Percentiles rank a stretch among this genome's conserved stretches.
These are phyloP conservation scores for Chlorops oryzae DNA, from an alignment of 1,140 invertebrate species.

Conservation along the genomic window DNA sequence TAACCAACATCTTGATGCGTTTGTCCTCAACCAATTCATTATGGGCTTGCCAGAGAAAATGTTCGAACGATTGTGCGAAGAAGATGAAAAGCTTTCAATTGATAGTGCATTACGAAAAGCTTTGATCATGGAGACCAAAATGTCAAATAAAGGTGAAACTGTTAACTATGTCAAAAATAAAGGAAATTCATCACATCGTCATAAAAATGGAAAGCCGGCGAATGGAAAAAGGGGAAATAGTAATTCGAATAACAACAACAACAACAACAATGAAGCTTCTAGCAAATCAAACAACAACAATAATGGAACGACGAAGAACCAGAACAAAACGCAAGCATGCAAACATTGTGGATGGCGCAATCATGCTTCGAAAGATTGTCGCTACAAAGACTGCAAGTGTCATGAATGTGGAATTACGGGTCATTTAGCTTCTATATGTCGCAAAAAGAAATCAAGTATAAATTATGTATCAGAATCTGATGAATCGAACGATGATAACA, in stretches of 20 bases:
- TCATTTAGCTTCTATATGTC: constrained; percentile 8
- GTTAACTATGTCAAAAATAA: neutral
- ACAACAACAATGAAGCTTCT: neutral
- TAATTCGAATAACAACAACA: constrained; percentile 2
- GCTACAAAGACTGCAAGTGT: neutral
- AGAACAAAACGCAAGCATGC: neutral
- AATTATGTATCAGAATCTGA: constrained; percentile 11
- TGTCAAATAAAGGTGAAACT: too few relatives aligned
- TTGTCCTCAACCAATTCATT: constrained; percentile 9
- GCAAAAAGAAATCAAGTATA: neutral
- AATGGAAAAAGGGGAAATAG: neutral
- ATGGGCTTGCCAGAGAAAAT: constrained; percentile 8
- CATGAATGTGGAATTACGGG: constrained; percentile 6
- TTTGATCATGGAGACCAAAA: constrained; percentile 10
- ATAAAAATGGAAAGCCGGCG: neutral
- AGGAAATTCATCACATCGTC: neutral
- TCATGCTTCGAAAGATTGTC: neutral
- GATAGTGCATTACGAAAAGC: constrained; percentile 10
- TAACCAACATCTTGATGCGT: constrained; percentile 6
- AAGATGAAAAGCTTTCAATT: constrained; percentile 8
- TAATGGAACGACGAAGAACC: neutral
- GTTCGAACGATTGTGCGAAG: constrained; percentile 11
- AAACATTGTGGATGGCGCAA: neutral
- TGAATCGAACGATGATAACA: neutral
- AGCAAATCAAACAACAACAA: neutral